phyloP scores from a whole-genome alignment of 1,140 invertebrate species.

The Myzus persicae region DNA sequence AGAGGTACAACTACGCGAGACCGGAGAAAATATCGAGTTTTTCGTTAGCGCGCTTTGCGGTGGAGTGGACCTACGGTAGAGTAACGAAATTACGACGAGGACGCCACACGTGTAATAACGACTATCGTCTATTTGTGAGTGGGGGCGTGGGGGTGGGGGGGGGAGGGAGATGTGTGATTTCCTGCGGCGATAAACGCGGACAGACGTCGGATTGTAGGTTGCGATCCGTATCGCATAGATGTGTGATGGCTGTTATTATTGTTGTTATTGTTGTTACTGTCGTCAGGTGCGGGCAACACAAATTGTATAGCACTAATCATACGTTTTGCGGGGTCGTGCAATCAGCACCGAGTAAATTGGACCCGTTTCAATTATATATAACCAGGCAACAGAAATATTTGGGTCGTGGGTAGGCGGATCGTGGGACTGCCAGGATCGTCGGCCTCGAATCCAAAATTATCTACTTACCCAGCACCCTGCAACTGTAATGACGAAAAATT shows the following conservation, averaged over 20 bases:
- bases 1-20: too few relatives aligned
- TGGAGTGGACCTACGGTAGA: too few relatives aligned
- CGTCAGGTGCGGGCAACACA: neutral
- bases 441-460: neutral
- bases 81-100: neutral
- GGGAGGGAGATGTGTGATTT: slow-evolving; percentile 8
- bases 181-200: neutral
- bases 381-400: neutral
- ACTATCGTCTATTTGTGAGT: too few relatives aligned
- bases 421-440: neutral
- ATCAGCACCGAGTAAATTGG: neutral
- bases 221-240: neutral
- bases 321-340: neutral
- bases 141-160: too few relatives aligned
- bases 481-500: neutral
- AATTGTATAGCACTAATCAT: neutral
- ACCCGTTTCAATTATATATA: neutral
- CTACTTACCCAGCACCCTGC: neutral
- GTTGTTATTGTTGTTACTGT: neutral
- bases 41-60: too few relatives aligned
- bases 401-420: neutral
- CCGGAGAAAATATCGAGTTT: neutral
- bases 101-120: neutral
- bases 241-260: neutral
- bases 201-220: neutral